Conservation (phyloP, 53 echinoderm and acorn worm species). For the Temnopleurus reevesii region DNA sequence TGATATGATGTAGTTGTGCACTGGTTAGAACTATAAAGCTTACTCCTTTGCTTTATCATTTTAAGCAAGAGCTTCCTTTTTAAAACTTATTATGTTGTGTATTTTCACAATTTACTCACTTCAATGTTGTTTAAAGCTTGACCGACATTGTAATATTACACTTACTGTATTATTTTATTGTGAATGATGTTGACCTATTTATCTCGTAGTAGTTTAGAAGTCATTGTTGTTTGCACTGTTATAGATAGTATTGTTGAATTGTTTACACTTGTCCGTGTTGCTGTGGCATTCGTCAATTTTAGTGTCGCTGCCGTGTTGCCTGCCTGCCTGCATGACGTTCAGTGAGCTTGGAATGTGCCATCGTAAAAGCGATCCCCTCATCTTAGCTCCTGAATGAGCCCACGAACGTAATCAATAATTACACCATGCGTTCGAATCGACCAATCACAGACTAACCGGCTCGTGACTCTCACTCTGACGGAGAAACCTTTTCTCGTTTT, state of each 20-base stretch:
- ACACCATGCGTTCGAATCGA: background rate
- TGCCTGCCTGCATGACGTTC: conserved; percentile 24
- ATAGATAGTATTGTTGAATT: background rate
- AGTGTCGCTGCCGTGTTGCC: background rate
- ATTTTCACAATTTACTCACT: too few species aligned
- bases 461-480: background rate
- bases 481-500: background rate
- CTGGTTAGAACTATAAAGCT: too few species aligned
- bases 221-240: background rate
- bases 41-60: too few species aligned
- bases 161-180: background rate
- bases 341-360: conserved; percentile 7
- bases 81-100: too few species aligned
- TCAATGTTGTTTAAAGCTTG: too few species aligned
- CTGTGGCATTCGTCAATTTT: background rate
- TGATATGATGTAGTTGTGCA: too few species aligned
- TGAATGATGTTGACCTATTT: background rate
- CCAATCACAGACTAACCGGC: conserved; percentile 30
- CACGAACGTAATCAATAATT: background rate
- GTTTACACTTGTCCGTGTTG: background rate
- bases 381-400: background rate
- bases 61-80: too few species aligned
- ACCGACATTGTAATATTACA: too few species aligned
- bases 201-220: conserved; percentile 1
- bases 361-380: background rate